These are phyloP conservation scores for Pardosa pseudoannulata DNA, from an alignment of 2,888 invertebrate genomes.

Conservation along the genomic window DNA sequence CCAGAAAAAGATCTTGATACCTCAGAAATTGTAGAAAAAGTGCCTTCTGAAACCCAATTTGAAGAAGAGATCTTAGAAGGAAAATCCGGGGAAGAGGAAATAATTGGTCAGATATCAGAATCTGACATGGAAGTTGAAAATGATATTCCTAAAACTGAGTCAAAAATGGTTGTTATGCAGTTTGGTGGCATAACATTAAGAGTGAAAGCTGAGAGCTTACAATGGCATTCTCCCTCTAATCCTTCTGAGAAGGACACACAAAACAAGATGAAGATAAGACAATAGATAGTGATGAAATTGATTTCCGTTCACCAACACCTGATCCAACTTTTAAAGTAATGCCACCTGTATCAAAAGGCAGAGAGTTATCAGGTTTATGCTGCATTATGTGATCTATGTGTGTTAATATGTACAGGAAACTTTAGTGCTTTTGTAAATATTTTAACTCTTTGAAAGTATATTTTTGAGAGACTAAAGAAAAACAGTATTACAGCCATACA, in stretches of 20 bases:
- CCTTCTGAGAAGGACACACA: conserved; percentile 1
- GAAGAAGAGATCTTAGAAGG: conserved; percentile 67
- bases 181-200: conserved; percentile 65
- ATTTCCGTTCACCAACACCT: conserved; percentile 74
- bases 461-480: not conserved
- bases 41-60: conserved; percentile 73
- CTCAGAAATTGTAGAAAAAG: not conserved
- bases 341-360: conserved; percentile 85
- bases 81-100: conserved; percentile 41
- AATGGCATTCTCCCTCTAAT: conserved; percentile 11
- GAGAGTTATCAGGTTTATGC: conserved; percentile 90
- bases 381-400: conserved; percentile 80
- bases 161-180: conserved; percentile 50
- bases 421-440: not conserved
- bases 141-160: conserved; percentile 12
- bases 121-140: conserved; percentile 22
- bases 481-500: not conserved
- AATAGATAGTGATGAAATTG: conserved; percentile 83
- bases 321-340: conserved; percentile 81
- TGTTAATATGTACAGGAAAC: not conserved
- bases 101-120: conserved; percentile 36
- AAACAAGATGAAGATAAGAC: conserved; percentile 78
- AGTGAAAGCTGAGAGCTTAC: conserved; percentile 63
- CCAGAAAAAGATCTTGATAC: conserved; percentile 29
- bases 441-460: not conserved